Evolutionary conservation across 2,888 invertebrate genomes (phyloP), one percentile per base, ranked within the genome.

Genomic region (Athetis lepigone): DNA sequence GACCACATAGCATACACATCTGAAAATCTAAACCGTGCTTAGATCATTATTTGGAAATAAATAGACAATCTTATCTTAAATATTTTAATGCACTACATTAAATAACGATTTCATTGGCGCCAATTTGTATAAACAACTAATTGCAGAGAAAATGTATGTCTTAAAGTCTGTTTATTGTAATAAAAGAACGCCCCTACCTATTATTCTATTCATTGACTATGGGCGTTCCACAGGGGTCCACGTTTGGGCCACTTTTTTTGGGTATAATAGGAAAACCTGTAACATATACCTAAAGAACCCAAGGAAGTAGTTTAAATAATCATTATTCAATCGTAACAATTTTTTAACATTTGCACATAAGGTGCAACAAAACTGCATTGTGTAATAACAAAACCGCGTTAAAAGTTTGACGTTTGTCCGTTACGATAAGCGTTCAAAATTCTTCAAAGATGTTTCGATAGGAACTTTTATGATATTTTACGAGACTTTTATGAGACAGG

Each of bases 401-500:
- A 62, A 47, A 68, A 56, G 6, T 47, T 45, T 36, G 29, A 52
- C 60, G 67, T 67, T 67, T 36, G 50, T 51, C 59, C 45, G 67
- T 59, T 58, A 55, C 18, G 62, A 73, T 73, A 73, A 58, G 37
- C 40, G 59, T 59, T 37, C 33, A 64, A 56, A 65, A 56, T 39
- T 66, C 45, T 21, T 23, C n/a, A 46, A 69, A 64, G 69, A 78
- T 73, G 62, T 51, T 52, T 46, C 55, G 70, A 76, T 70, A 67
- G 61, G 49, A 63, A 68, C 43, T 65, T 79, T 68, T 70, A 72
- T 67, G 47, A 60, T 69, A 69, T 72, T 80, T 81, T 80, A 82
- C 57, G 76, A 77, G 72, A 74, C 52, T 77, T 81, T 79, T 79
- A 79, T 68, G 69, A 79, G 76, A 63, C 65, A 66, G 66, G 70